Evolutionary conservation across 2,888 invertebrate species (phyloP), one percentile per base, ranked within the genome.

Genomic region (Orthosia gracilis): DNA sequence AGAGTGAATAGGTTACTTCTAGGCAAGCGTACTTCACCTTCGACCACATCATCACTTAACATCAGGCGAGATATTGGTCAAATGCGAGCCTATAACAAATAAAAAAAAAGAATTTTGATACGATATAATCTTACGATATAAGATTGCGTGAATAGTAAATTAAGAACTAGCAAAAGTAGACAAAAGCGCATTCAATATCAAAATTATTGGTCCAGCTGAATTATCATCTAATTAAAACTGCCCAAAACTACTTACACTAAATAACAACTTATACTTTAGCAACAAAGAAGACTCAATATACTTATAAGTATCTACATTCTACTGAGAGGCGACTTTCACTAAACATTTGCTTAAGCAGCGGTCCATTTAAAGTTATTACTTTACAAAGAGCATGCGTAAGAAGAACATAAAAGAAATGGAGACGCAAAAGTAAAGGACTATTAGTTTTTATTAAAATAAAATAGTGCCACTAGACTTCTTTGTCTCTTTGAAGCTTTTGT

Each of bases 351-450:
- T 54, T 64, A 71, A 64, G 21, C 26, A 59, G 11, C 54, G 26
- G 64, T 61, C 49, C 54, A 77, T 59, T 69, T 79, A 23, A 71
- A 63, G 18, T 59, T 64, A 58, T 62, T 49, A 52, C 50, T 69
- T 40, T 17, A 63, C 61, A 54, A 78, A 76, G 63, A 70, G 26
- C 63, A 62, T 66, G 55, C 18, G 26, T 74, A 67, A 74, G 21
- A 45, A n/a, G 26, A 55, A 80, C 9, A 63, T 58, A 57, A 45
- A 62, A 67, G 40, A 67, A 80, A 57, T 63, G 52, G 52, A 63
- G 49, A 54, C 49, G 21, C 18, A 57, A 62, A 73, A 18, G 4
- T 55, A 26, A 31, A 54, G 31, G 45, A 13, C 21, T 45, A 58
- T 47, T 57, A 54, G 15, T 47, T 80, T 66, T 59, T 21, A 57